Conservation (phyloP, 1,140 invertebrate genomes). For the Streblospio benedicti region DNA sequence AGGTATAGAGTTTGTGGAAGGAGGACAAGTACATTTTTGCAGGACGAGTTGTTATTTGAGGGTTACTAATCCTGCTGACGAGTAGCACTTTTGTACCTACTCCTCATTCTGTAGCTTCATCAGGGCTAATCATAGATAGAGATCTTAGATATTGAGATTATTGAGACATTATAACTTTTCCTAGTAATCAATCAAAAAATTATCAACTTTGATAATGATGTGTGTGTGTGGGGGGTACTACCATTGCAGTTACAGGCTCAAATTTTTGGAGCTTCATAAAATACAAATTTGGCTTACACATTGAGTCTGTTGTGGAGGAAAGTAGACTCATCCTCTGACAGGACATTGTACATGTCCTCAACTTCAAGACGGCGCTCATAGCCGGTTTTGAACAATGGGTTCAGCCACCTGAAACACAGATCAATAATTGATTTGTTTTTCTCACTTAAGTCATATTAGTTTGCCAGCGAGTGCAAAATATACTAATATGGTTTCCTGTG, state of each 20-base stretch:
- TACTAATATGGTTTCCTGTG: no score
- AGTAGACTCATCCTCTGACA: constrained; percentile 30
- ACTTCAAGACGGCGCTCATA: constrained; percentile 30
- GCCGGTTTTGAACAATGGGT: constrained; percentile 34
- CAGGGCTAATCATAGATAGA: no score
- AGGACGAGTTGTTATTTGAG: no score
- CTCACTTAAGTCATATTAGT: neutral
- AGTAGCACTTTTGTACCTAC: no score
- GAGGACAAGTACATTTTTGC: no score
- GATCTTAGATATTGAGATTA: no score
- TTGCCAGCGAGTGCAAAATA: no score
- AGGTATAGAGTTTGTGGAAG: no score
- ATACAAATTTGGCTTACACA: constrained; percentile 21
- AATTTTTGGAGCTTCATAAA: neutral
- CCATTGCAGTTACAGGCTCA: neutral
- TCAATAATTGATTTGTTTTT: neutral
- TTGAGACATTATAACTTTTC: neutral
- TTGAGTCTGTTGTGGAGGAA: constrained; percentile 30
- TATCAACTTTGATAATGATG: neutral
- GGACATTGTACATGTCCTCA: constrained; percentile 39
- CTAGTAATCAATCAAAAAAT: neutral
- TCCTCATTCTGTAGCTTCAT: no score
- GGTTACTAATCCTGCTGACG: no score
- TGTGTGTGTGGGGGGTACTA: neutral
- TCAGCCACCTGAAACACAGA: constrained; percentile 32